Evolutionary conservation across 2,888 invertebrate genomes (phyloP), one percentile per base, ranked within the genome.

Genomic region (Lasioglossum morio): DNA sequence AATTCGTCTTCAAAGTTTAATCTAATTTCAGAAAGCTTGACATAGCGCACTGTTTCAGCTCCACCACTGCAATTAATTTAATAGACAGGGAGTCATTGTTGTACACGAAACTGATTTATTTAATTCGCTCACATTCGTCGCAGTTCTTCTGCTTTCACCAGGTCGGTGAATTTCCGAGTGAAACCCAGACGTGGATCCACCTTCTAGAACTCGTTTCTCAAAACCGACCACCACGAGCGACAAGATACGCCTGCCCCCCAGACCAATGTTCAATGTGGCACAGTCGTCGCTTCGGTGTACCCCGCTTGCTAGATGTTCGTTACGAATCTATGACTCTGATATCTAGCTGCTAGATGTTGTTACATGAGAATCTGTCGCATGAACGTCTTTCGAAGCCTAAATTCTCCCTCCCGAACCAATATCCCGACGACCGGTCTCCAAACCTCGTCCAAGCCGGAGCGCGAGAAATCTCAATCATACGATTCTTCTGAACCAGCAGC

Each of bases 401-500:
- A 8, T 2, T 19, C 19, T 19, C 10, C 10, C 34, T 34, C 53
- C 23, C 23, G 3, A 48, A 48, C 19, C 23, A 12, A n/a, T n/a
- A 23, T 23, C 23, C 23, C 1, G 23, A 53, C 53, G 23, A 53
- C 53, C 53, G 23, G 23, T 53, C 53, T 53, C 53, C 30, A 10
- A 16, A 60, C 14, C 63, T 14, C 63, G 16, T 5, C 16, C 63
- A 0, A 5, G 16, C 7, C 43, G 27, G 16, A 37, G 23, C 37
- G 1, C 16, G 14, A 1, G 0, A 43, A 27, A 27, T 27, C 5
- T 27, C 27, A 72, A 72, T 72, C 43, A 16, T 48, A 70, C 74
- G 43, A 23, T 73, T 69, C 40, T 76, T 34, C 37, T 34, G 72
- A 14, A 4, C 48, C 79, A 77, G 79, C 84, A 87, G 84, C 84